Conservation (phyloP, 2,797 vertebrate species). For the Lacerta bilineata region DNA sequence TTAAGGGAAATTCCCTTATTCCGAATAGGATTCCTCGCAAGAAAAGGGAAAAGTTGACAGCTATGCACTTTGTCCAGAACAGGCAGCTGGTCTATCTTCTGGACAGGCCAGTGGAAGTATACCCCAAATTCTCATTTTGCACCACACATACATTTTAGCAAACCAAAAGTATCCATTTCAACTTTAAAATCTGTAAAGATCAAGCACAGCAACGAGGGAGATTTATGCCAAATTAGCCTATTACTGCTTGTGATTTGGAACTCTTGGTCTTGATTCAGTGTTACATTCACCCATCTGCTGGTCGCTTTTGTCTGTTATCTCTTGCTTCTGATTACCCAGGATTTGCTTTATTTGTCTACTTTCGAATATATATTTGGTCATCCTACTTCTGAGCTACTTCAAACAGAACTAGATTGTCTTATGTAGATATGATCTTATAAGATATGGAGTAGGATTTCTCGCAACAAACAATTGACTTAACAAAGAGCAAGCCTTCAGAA, state of each 20-base stretch:
- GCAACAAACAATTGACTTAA: conserved; percentile 49
- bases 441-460: not conserved
- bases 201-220: not conserved
- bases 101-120: not conserved
- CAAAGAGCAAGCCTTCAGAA: conserved; percentile 37
- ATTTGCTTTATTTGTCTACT: conserved; percentile 18
- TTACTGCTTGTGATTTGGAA: not conserved
- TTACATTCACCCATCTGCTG: not conserved
- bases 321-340: not conserved
- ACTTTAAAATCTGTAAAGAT: not conserved
- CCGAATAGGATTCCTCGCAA: no score
- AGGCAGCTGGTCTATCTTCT: no score
- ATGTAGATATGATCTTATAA: conserved; percentile 16
- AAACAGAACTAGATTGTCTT: conserved; percentile 2
- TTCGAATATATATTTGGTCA: conserved; percentile 17
- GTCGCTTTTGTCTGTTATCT: fast-evolving
- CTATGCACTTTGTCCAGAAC: no score
- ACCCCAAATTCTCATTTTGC: not conserved
- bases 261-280: not conserved
- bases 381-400: conserved; percentile 19
- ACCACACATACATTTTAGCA: not conserved
- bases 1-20: no score
- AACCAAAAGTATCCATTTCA: not conserved
- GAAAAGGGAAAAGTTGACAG: no score
- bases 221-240: not conserved